Percentiles rank a stretch among this genome's conserved stretches.
Evolutionary conservation across 1,140 invertebrate species (phyloP).

Genomic region (Cydia fagiglandana): DNA sequence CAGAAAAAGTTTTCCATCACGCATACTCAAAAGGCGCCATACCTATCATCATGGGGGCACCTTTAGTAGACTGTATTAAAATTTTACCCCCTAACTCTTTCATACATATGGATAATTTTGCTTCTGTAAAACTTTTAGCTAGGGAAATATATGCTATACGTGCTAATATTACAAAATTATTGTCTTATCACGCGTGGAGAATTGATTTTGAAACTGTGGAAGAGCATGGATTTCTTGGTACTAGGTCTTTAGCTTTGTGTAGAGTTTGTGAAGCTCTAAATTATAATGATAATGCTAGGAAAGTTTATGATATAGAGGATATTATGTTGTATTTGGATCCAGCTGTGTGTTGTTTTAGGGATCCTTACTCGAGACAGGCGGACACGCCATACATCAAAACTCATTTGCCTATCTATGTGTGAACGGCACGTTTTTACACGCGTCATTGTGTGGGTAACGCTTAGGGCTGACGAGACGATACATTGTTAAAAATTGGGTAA

Average conservation of each 20-base stretch:
- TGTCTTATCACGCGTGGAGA: constrained; percentile 83
- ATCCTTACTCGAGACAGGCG: background rate
- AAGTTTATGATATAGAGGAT: background rate
- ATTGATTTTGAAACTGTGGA: constrained; percentile 82
- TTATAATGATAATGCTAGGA: constrained; percentile 69
- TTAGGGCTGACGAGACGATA: too few relatives aligned
- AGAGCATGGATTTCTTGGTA: constrained; percentile 84
- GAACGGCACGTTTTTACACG: too few relatives aligned
- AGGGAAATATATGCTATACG: constrained; percentile 73
- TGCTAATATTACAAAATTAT: constrained; percentile 31
- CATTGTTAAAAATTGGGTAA: too few relatives aligned
- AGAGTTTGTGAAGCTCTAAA: constrained; percentile 87
- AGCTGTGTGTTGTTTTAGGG: background rate
- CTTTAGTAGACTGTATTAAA: constrained; percentile 72
- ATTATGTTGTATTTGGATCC: background rate
- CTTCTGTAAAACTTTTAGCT: constrained; percentile 80
- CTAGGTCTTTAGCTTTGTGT: constrained; percentile 86
- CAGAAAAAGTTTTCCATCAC: constrained; percentile 84
- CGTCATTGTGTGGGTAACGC: too few relatives aligned
- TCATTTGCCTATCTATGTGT: too few relatives aligned
- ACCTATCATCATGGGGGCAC: constrained; percentile 83
- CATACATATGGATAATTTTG: constrained; percentile 87
- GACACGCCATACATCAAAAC: too few relatives aligned
- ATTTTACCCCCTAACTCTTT: constrained; percentile 81
- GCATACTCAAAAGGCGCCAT: constrained; percentile 80